Conservation (phyloP, 2,888 invertebrate genomes). For the Scaptomyza caliginosa region DNA sequence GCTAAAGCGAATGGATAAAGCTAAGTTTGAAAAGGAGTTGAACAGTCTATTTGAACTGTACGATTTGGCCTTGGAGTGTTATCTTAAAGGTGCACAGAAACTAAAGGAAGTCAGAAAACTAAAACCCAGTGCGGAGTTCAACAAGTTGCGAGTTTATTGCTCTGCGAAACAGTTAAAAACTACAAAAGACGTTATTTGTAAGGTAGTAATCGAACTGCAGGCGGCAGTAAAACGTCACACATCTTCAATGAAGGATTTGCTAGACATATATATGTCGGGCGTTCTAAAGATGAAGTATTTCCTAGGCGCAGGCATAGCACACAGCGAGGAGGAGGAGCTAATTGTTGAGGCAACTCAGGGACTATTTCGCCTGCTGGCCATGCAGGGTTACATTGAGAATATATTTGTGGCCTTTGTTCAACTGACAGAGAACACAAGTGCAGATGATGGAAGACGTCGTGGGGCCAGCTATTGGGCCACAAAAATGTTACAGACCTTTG, state of each 20-base stretch:
- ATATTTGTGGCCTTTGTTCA: slow-evolving; percentile 77
- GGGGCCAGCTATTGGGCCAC: slow-evolving; percentile 83
- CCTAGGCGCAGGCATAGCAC: slow-evolving; percentile 62
- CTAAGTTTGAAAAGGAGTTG: slow-evolving; percentile 70
- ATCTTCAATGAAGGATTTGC: slow-evolving; percentile 66
- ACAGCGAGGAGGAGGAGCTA: slow-evolving; percentile 47
- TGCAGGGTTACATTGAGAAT: slow-evolving; percentile 79
- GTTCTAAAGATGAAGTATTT: slow-evolving; percentile 80
- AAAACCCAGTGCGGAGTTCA: slow-evolving; percentile 66
- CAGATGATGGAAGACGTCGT: slow-evolving; percentile 47
- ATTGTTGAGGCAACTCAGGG: slow-evolving; percentile 72
- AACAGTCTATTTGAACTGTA: slow-evolving; percentile 69
- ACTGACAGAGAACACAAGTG: slow-evolving; percentile 75
- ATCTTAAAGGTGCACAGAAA: slow-evolving; percentile 63
- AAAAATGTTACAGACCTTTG: slow-evolving; percentile 77
- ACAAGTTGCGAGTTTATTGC: slow-evolving; percentile 64
- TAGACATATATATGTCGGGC: slow-evolving; percentile 68
- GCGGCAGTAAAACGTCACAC: slow-evolving; percentile 59
- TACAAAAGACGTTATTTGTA: slow-evolving; percentile 44
- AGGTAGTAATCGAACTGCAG: slow-evolving; percentile 55
- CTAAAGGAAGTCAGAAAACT: slow-evolving; percentile 68
- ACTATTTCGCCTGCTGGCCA: slow-evolving; percentile 80
- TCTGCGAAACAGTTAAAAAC: slow-evolving; percentile 43
- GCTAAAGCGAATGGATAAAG: slow-evolving; percentile 71
- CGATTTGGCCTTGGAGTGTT: slow-evolving; percentile 76